Conservation (phyloP, 2,797 vertebrate genomes). For the Fratercula arctica region DNA sequence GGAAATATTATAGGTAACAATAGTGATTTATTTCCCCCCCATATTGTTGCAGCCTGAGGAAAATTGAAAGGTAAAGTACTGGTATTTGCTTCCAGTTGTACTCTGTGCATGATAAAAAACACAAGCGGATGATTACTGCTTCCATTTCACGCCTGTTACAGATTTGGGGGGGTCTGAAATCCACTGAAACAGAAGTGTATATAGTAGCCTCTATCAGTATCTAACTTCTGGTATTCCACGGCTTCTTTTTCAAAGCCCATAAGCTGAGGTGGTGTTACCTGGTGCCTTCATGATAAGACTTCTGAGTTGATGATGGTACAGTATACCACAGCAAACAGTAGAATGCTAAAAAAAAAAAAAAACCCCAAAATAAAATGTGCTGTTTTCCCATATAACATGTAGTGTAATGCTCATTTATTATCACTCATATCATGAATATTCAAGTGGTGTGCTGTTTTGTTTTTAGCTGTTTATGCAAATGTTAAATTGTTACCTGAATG, state of each 20-base stretch:
- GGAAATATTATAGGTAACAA: background rate
- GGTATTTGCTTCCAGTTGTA: background rate
- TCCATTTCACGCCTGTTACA: background rate
- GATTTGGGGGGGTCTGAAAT: background rate
- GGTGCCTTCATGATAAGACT: conserved; percentile 31
- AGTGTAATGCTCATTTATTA: background rate
- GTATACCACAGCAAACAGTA: background rate
- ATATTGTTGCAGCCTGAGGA: conserved; percentile 63
- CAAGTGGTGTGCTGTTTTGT: background rate
- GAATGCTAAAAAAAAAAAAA: background rate
- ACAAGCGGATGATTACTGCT: background rate
- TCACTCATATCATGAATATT: background rate
- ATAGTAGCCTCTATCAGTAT: background rate
- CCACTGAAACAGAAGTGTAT: background rate
- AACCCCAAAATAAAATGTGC: background rate
- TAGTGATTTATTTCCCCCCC: conserved; percentile 33
- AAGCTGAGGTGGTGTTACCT: conserved; percentile 57
- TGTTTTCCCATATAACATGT: conserved; percentile 29
- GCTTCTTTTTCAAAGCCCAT: conserved; percentile 67
- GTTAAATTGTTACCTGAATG: background rate
- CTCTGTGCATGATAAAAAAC: background rate
- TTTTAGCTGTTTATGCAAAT: conserved; percentile 2
- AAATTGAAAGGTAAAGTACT: conserved; percentile 57
- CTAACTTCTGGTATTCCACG: conserved; percentile 50
- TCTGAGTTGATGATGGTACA: conserved; percentile 34